Evolutionary conservation across 1,140 invertebrate genomes (phyloP).

Genomic region (Drosophila pectinifera): DNA sequence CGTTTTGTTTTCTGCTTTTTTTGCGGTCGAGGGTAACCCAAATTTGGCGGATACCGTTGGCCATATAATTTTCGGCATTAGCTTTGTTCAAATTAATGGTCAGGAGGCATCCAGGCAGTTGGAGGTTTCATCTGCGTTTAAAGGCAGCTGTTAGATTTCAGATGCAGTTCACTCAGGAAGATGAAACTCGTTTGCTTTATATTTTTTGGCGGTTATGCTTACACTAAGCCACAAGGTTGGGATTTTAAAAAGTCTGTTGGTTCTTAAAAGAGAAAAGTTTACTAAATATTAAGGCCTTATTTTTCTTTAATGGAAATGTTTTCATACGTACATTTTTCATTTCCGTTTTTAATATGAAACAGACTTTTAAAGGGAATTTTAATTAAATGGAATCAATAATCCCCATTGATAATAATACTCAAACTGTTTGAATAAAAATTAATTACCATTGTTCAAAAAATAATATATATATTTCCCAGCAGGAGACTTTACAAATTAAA

Average conservation of each 20-base stretch:
- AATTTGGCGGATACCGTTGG: slow-evolving; percentile 71
- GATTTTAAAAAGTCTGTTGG: too few species aligned
- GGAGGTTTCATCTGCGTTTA: slow-evolving; percentile 44
- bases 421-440: background rate
- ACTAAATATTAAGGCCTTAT: too few species aligned
- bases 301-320: too few species aligned
- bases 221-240: slow-evolving; percentile 38
- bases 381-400: too few species aligned
- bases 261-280: too few species aligned
- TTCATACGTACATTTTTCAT: too few species aligned
- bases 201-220: slow-evolving; percentile 37
- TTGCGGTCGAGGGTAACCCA: slow-evolving; percentile 67
- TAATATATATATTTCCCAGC: background rate
- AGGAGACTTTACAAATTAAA: slow-evolving; percentile 26
- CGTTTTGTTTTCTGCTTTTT: slow-evolving; percentile 9
- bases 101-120: slow-evolving; percentile 35
- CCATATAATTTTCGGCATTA: slow-evolving; percentile 79
- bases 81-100: slow-evolving; percentile 75
- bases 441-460: background rate
- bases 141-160: slow-evolving; percentile 76
- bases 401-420: background rate
- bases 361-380: too few species aligned
- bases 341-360: too few species aligned
- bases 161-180: slow-evolving; percentile 37
- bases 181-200: slow-evolving; percentile 42